Conservation (phyloP, 92 coral and sea anemone genomes). For the Parazoanthus atlanticus region DNA sequence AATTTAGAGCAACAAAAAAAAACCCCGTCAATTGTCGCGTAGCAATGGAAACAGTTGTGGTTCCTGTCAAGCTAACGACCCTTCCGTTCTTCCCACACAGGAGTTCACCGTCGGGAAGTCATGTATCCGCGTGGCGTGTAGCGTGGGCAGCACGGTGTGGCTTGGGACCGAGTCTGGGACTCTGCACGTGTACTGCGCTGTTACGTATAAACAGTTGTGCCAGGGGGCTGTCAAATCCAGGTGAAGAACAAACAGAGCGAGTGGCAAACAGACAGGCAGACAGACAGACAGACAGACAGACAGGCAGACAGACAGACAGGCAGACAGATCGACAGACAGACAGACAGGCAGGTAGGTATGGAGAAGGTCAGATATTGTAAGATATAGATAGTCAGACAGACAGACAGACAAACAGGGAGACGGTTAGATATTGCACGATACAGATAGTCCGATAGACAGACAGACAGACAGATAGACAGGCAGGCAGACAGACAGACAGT, state of each 20-base stretch:
- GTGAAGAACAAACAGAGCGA: neutral
- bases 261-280: conserved; percentile 5
- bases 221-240: conserved; percentile 81
- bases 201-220: conserved; percentile 90
- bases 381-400: no score
- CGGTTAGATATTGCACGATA: no score
- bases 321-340: no score
- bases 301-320: no score
- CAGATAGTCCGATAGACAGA: no score
- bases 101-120: conserved; percentile 80
- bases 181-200: conserved; percentile 89
- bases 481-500: no score
- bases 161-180: conserved; percentile 93
- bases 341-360: no score
- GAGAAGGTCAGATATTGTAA: no score
- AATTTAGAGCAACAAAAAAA: no score
- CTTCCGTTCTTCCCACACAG: conserved; percentile 36
- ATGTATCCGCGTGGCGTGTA: conserved; percentile 88
- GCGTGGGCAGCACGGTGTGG: conserved; percentile 99
- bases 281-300: no score
- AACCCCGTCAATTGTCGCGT: neutral
- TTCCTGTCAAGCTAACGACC: neutral
- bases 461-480: no score
- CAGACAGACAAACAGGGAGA: no score
- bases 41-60: neutral